Evolutionary conservation across 1,140 invertebrate species (phyloP), one percentile per base, ranked within the genome.

Genomic region (Homarus americanus): DNA sequence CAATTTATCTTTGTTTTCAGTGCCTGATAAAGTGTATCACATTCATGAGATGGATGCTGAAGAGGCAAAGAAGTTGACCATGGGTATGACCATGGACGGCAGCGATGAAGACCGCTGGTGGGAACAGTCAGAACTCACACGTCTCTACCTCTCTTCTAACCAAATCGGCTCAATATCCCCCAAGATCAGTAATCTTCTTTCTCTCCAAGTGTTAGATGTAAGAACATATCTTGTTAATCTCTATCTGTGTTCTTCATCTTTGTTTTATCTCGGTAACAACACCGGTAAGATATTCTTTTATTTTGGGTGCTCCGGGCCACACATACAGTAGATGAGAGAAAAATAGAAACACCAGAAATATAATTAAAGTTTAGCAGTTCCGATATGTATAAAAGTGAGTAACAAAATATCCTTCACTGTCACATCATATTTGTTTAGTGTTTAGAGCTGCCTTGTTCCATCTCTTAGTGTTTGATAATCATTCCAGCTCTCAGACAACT

Each of bases 111-210:
- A 96, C 87, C 95, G 96, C 75, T 98, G 98, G 98, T 98, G 98
- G 98, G 97, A 97, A 94, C 96, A 96, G 93, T 96, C 97, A 92
- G 96, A 97, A 2, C 94, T 98, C 5, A 97, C 95, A 78, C 96
- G 96, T 93, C 95, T 98, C 83, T 97, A 98, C 93, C 94, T 98
- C 49, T 97, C 97, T 91, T 97, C 96, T 4, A 98, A 98, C 93
- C 95, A 95, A 58, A 94, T 98, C 76, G 95, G 95, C 75, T 93
- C 93, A 69, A 94, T 98, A 82, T 96, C 97, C 87, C 94, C 96
- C 38, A 95, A 97, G 93, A 96, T 98, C 91, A 95, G 95, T 91
- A 95, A 96, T 91, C 95, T 98, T 66, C 94, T 95, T 80, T 96
- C 96, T 92, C 95, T 98, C 28, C 95, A 95, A 63, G 96, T 95